A percentile compares a stretch with the other conserved stretches of the same genome.
Conservation (phyloP, 1,140 invertebrate species). For the Venustaconcha ellipsiformis region DNA sequence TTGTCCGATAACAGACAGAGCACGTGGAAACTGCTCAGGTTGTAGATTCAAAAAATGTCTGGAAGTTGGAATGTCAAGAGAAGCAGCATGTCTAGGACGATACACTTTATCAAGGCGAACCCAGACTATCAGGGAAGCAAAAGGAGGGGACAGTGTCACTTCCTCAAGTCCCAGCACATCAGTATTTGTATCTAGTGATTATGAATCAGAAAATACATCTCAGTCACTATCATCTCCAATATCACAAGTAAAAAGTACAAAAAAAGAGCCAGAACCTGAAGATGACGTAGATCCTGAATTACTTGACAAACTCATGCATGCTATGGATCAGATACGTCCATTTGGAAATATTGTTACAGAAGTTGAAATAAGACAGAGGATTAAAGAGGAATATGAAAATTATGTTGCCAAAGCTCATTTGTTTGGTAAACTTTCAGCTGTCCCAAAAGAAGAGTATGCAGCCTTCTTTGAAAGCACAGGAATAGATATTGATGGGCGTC, state of each 20-base stretch:
- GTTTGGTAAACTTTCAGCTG: constrained; percentile 29
- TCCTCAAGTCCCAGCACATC: no score
- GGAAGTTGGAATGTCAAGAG: constrained; percentile 30
- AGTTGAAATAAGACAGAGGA: constrained; percentile 17
- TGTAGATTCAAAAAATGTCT: constrained; percentile 24
- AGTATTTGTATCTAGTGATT: no score
- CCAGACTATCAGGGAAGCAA: constrained; percentile 30
- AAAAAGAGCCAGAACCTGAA: no score
- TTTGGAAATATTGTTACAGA: constrained; percentile 28
- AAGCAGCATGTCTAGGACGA: constrained; percentile 27
- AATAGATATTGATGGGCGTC: constrained; percentile 30
- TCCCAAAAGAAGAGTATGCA: constrained; percentile 26
- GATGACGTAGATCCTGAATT: constrained; percentile 12
- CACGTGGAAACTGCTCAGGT: constrained; percentile 29
- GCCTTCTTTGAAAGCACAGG: constrained; percentile 27
- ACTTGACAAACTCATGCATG: constrained; percentile 11
- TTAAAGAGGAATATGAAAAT: constrained; percentile 28
- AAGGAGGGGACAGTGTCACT: constrained; percentile 8
- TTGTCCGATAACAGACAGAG: constrained; percentile 24
- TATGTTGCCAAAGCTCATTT: constrained; percentile 26
- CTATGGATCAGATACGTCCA: constrained; percentile 27
- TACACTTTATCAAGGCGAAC: constrained; percentile 28
- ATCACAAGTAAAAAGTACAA: no score
- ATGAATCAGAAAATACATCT: no score
- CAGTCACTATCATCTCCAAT: no score